Conservation (phyloP, 2,113 vertebrate genomes). For the Cairina moschata region DNA sequence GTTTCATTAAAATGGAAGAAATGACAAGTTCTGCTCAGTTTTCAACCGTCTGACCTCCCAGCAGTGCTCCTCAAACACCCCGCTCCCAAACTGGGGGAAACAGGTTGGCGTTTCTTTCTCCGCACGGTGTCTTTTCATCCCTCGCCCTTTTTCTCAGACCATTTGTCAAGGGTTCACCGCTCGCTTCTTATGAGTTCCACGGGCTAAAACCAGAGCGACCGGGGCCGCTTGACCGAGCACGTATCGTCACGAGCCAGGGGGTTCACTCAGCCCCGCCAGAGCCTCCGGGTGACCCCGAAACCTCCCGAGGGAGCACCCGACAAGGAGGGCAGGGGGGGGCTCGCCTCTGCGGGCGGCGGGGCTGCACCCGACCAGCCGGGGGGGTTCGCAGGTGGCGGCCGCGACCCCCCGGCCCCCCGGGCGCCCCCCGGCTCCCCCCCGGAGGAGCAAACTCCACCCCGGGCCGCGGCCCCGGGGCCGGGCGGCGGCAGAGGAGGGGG, state of each 20-base stretch:
- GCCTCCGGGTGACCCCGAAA: conserved; percentile 56
- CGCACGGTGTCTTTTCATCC: conserved; percentile 54
- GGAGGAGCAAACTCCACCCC: conserved; percentile 21
- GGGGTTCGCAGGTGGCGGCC: no score
- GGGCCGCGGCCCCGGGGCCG: not conserved
- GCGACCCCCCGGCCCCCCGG: not conserved
- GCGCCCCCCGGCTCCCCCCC: not conserved
- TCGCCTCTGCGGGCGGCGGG: no score
- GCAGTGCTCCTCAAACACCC: conserved; percentile 40
- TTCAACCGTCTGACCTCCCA: conserved; percentile 39
- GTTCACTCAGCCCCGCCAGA: conserved; percentile 53
- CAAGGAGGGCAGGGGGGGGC: no score
- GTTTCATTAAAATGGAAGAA: not conserved
- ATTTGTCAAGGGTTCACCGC: conserved; percentile 65
- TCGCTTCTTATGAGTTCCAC: conserved; percentile 68
- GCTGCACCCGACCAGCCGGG: no score
- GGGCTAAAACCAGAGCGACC: conserved; percentile 47
- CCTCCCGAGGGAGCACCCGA: not conserved
- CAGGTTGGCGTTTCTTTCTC: conserved; percentile 59
- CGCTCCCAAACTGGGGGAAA: conserved; percentile 22
- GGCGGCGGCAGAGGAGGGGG: conserved; percentile 19
- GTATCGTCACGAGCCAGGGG: conserved; percentile 58
- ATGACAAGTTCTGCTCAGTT: not conserved
- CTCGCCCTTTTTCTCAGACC: conserved; percentile 71
- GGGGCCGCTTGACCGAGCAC: conserved; percentile 59